Percentiles rank a stretch among this genome's conserved stretches.
These are phyloP conservation scores for Cephus nigrinus DNA, from an alignment of 2,888 invertebrate genomes.

Conservation along the genomic window DNA sequence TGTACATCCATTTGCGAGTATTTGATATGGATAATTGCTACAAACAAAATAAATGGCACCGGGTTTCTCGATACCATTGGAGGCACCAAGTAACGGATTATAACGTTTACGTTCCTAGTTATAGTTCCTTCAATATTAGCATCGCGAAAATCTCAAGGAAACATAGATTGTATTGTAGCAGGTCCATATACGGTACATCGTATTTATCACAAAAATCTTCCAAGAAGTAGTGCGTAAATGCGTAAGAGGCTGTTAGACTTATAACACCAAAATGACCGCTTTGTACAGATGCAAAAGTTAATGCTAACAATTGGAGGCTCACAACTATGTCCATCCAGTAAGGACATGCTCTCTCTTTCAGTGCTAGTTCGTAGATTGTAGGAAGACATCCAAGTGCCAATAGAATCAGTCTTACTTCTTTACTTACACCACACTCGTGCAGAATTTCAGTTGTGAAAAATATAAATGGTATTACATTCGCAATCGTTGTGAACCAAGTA, in stretches of 20 bases:
- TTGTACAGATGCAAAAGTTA: constrained; percentile 45
- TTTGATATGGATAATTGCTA: neutral
- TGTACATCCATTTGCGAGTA: neutral
- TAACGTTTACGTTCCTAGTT: constrained; percentile 4
- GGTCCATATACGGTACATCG: constrained; percentile 58
- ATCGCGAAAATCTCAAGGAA: constrained; percentile 58
- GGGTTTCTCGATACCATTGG: neutral
- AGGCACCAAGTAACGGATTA: neutral
- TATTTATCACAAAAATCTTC: constrained; percentile 60
- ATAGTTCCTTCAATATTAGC: constrained; percentile 52
- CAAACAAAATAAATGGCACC: neutral
- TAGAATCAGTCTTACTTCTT: constrained; percentile 48
- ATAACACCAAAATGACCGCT: constrained; percentile 49
- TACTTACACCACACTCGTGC: constrained; percentile 45
- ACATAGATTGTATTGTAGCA: constrained; percentile 57
- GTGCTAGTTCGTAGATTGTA: constrained; percentile 48
- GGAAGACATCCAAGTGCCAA: constrained; percentile 50
- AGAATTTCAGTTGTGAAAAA: constrained; percentile 58
- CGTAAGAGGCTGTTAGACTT: constrained; percentile 54
- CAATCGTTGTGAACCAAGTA: constrained; percentile 51
- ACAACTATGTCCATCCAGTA: constrained; percentile 45
- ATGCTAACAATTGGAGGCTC: constrained; percentile 41
- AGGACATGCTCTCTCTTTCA: constrained; percentile 45
- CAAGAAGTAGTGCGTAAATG: constrained; percentile 52
- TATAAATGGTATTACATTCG: constrained; percentile 56